A percentile compares a stretch with the other conserved stretches of the same genome.
These are phyloP conservation scores for Calliopsis andreniformis DNA, from an alignment of 1,140 invertebrate genomes.

Conservation along the genomic window DNA sequence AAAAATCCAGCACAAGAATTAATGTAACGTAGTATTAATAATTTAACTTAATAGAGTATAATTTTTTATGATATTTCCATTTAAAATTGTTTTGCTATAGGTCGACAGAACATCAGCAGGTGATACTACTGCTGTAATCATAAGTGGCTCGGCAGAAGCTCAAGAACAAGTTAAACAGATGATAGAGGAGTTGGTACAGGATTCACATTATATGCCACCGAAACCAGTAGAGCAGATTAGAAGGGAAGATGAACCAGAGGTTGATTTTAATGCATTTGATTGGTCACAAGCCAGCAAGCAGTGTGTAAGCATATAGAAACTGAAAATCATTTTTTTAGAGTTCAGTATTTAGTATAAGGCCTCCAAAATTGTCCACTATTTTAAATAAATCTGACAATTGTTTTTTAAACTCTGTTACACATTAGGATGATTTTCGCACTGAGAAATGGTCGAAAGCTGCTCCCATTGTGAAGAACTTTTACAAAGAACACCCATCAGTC, in stretches of 20 bases:
- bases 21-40: conserved; percentile 72
- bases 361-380: no score
- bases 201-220: conserved; percentile 1
- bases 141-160: conserved; percentile 82
- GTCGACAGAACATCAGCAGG: conserved; percentile 70
- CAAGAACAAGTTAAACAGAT: conserved; percentile 81
- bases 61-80: conserved; percentile 17
- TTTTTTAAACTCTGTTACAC: conserved; percentile 54
- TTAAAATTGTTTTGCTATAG: conserved; percentile 44
- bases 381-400: conserved; percentile 22
- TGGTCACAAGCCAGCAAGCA: conserved; percentile 29
- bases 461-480: conserved; percentile 91
- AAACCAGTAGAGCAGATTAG: not conserved
- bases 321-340: no score
- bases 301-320: no score
- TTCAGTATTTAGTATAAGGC: no score
- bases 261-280: conserved; percentile 37
- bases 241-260: not conserved
- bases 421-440: conserved; percentile 82
- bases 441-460: conserved; percentile 85
- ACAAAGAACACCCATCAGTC: conserved; percentile 89
- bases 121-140: conserved; percentile 78
- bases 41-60: no score
- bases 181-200: conserved; percentile 80
- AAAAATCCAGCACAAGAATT: conserved; percentile 83